A percentile compares a stretch with the other conserved stretches of the same genome.
These are phyloP conservation scores for Chloroclysta siterata DNA, from an alignment of 2,888 invertebrate genomes.

Conservation along the genomic window DNA sequence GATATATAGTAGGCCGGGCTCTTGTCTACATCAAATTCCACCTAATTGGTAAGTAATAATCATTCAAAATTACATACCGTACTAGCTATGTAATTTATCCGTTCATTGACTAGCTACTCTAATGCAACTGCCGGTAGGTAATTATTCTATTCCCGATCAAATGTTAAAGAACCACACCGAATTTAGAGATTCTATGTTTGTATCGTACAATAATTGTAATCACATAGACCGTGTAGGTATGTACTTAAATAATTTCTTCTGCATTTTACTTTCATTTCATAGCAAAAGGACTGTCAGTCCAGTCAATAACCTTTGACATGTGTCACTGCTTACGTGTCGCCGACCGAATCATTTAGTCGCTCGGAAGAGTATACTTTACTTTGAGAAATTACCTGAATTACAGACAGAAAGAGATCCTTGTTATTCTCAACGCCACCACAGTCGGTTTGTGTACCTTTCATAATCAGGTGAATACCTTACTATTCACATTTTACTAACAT, in stretches of 20 bases:
- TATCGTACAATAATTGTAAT: no score
- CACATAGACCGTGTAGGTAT: no score
- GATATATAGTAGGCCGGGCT: conserved; percentile 5
- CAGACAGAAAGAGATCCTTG: background rate
- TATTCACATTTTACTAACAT: background rate
- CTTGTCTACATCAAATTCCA: background rate
- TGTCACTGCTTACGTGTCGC: conserved; percentile 85
- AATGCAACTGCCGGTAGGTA: background rate
- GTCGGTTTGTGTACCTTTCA: conserved; percentile 12
- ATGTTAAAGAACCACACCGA: background rate
- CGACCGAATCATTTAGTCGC: conserved; percentile 61
- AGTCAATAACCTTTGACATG: conserved; percentile 85
- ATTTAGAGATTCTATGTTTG: background rate
- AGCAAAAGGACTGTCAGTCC: conserved; percentile 69
- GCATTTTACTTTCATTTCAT: conserved; percentile 40
- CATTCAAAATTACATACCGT: background rate
- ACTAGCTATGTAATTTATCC: no score
- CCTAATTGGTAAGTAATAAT: conserved; percentile 1
- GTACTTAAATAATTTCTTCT: conserved; percentile 12
- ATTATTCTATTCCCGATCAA: background rate
- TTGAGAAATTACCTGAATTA: conserved; percentile 16
- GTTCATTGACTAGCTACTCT: background rate
- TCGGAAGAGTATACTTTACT: conserved; percentile 54
- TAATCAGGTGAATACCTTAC: background rate
- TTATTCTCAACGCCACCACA: background rate